A percentile compares a stretch with the other conserved stretches of the same genome.
phyloP scores from a whole-genome alignment of 2,797 vertebrate species.

The Malurus leucopterus region DNA sequence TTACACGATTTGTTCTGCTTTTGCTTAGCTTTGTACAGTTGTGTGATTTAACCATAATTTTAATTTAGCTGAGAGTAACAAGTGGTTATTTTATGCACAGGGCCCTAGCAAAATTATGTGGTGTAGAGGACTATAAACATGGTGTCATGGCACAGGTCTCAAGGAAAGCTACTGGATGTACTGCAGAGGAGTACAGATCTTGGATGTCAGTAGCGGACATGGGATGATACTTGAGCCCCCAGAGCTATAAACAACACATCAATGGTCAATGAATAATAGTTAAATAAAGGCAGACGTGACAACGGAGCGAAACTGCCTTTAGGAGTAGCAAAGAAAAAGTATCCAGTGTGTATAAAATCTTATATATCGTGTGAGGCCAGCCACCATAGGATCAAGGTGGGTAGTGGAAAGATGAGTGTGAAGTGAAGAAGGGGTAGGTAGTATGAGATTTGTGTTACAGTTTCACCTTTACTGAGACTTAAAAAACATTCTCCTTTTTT shows the following conservation, averaged over 20 bases:
- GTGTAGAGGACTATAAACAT: rapidly evolving
- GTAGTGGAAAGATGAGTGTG: not conserved
- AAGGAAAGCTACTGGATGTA: not conserved
- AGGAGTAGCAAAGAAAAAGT: not conserved
- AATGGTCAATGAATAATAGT: not conserved
- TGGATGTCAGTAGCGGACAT: not conserved
- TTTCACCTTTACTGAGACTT: not conserved
- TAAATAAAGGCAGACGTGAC: not conserved
- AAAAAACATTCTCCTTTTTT: not conserved
- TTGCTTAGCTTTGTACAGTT: not conserved
- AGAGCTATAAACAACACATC: not conserved
- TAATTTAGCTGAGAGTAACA: not conserved
- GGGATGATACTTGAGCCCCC: not conserved
- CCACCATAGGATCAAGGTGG: not conserved
- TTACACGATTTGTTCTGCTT: not conserved
- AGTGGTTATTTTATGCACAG: not conserved
- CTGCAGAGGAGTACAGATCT: not conserved
- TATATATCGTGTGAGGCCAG: not conserved
- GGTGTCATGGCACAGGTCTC: not conserved
- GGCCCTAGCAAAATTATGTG: not conserved
- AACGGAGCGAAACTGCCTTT: not conserved
- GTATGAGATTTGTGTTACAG: not conserved
- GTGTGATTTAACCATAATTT: not conserved
- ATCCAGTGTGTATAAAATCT: not conserved
- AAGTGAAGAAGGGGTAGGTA: not conserved